Evolutionary conservation across 1,140 invertebrate species (phyloP).

Genomic region (Leucophenga varia): DNA sequence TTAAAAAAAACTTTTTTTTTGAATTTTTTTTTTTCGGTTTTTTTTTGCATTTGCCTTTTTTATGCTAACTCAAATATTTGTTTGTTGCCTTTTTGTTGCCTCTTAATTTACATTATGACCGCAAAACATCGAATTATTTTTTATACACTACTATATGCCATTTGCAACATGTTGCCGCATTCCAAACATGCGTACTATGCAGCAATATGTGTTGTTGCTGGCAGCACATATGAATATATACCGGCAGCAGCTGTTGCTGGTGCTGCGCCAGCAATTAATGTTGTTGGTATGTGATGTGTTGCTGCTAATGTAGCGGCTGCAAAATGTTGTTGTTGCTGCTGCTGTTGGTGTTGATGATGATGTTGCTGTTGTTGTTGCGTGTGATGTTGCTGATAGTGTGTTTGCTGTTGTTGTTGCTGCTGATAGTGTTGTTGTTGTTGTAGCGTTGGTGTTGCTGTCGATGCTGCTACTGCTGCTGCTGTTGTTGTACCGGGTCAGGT

Average conservation of each 20-base stretch:
- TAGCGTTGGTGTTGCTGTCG: slow-evolving; percentile 27
- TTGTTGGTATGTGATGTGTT: slow-evolving; percentile 22
- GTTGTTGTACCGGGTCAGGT: slow-evolving; percentile 49
- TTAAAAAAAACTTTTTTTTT: slow-evolving; percentile 17
- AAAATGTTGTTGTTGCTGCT: slow-evolving; percentile 22
- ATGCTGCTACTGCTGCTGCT: slow-evolving; percentile 10
- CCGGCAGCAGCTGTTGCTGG: slow-evolving; percentile 17
- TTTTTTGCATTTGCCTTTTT: slow-evolving; percentile 6
- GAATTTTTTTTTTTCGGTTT: slow-evolving; percentile 20
- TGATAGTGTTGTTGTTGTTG: slow-evolving; percentile 17
- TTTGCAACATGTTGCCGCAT: slow-evolving; percentile 11
- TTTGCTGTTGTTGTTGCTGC: slow-evolving; percentile 8
- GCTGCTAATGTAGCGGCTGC: slow-evolving; percentile 16
- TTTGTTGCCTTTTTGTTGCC: slow-evolving; percentile 37
- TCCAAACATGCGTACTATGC: slow-evolving; percentile 31
- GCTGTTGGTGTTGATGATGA: slow-evolving; percentile 23
- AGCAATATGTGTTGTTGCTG: slow-evolving; percentile 45
- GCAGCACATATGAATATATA: slow-evolving; percentile 51
- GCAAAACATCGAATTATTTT: slow-evolving; percentile 16
- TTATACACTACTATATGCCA: slow-evolving; percentile 8
- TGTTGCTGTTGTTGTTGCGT: slow-evolving; percentile 23
- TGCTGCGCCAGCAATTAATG: slow-evolving; percentile 18
- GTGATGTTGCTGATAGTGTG: slow-evolving; percentile 12
- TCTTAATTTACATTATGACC: not conserved
- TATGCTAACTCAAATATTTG: slow-evolving; percentile 38